Evolutionary conservation across 2,888 invertebrate genomes (phyloP).

Genomic region (Coleophora flavipennella): DNA sequence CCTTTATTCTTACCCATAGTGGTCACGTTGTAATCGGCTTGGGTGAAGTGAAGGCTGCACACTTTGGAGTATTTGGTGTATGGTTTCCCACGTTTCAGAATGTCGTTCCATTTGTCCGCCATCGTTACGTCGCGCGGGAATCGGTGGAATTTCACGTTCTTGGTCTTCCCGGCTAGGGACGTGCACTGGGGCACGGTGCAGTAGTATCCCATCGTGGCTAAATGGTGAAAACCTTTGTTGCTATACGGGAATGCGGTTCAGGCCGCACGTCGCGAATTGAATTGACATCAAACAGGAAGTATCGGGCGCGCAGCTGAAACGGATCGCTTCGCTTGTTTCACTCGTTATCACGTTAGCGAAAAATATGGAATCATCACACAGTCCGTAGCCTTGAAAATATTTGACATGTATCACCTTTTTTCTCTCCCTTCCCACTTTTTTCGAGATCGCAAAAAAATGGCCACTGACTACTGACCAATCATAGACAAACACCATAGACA

Average conservation of each 20-base stretch:
- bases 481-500: no score
- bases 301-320: background rate
- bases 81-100: conserved; percentile 62
- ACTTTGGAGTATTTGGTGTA: conserved; percentile 69
- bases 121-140: conserved; percentile 55
- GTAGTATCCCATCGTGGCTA: conserved; percentile 62
- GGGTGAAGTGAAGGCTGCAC: conserved; percentile 64
- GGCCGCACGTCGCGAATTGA: no score
- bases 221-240: conserved; percentile 31
- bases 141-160: conserved; percentile 67
- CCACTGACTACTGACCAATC: conserved; percentile 22
- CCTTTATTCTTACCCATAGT: conserved; percentile 70
- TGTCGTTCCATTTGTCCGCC: conserved; percentile 60
- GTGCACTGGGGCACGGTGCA: conserved; percentile 69
- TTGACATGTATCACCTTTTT: conserved; percentile 68
- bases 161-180: conserved; percentile 68
- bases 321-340: conserved; percentile 31
- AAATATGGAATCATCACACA: conserved; percentile 66
- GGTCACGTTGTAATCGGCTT: conserved; percentile 63
- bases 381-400: conserved; percentile 60
- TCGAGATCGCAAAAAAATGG: conserved; percentile 29
- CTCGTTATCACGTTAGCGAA: conserved; percentile 60
- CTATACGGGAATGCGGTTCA: conserved; percentile 11
- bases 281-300: no score
- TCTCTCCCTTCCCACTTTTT: conserved; percentile 43